A percentile compares a stretch with the other conserved stretches of the same genome.
phyloP scores from a whole-genome alignment of 2,113 vertebrate species.

The Paradisaea rubra region DNA sequence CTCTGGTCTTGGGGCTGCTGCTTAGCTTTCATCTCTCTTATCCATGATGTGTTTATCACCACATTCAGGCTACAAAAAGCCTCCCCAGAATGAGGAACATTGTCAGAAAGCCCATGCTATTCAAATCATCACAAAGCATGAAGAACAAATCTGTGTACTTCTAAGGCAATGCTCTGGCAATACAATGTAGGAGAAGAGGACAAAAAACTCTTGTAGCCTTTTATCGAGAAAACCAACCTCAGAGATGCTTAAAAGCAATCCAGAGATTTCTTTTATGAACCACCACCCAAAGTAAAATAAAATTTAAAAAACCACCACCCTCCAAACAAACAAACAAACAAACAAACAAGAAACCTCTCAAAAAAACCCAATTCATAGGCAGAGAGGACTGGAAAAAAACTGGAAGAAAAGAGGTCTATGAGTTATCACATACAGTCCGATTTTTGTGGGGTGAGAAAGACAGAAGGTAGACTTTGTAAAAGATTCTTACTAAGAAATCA shows the following conservation, averaged over 20 bases:
- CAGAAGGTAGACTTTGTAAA: not conserved
- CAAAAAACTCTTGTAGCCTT: not conserved
- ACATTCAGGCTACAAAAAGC: not conserved
- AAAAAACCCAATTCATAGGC: accelerated
- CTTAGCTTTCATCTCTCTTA: not conserved
- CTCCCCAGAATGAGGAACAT: not conserved
- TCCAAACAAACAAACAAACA: not conserved
- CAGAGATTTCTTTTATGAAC: not conserved
- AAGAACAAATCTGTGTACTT: not conserved
- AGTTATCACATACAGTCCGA: not conserved
- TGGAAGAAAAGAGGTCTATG: not conserved
- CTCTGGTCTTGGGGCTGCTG: not conserved
- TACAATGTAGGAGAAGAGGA: not conserved
- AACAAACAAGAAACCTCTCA: not conserved
- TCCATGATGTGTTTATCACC: not conserved
- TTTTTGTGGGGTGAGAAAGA: not conserved
- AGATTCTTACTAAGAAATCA: not conserved
- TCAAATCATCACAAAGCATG: not conserved
- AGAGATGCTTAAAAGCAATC: not conserved
- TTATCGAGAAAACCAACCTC: not conserved
- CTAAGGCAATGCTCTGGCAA: not conserved
- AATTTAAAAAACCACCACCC: accelerated
- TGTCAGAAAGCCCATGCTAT: not conserved
- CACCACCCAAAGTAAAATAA: not conserved
- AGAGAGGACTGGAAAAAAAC: not conserved